Evolutionary conservation across 2,113 vertebrate species (phyloP).

Genomic region (Perca fluviatilis): DNA sequence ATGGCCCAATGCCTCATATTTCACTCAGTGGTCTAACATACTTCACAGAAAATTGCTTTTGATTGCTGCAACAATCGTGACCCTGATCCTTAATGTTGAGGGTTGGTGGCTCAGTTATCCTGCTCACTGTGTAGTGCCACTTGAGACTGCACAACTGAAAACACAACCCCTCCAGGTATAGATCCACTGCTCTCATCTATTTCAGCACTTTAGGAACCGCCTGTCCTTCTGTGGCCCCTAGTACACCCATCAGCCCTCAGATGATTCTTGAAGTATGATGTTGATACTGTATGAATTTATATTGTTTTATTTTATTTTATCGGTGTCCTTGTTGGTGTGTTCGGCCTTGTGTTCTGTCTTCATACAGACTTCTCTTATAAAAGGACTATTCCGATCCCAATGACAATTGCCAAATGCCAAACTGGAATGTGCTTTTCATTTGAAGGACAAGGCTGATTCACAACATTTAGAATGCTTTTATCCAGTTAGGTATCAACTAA

Average conservation of each 20-base stretch:
- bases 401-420: not conserved
- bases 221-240: not conserved
- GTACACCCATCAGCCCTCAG: conserved; percentile 1
- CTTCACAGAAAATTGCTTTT: not conserved
- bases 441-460: not conserved
- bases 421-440: not conserved
- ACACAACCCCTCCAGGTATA: not conserved
- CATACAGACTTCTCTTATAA: not conserved
- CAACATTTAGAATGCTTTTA: not conserved
- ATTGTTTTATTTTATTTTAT: not conserved
- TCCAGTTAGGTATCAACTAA: not conserved
- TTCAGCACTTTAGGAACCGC: not conserved
- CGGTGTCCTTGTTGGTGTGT: not conserved
- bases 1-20: not conserved
- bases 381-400: not conserved
- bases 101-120: not conserved
- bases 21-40: not conserved
- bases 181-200: conserved; percentile 3
- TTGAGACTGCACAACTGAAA: conserved; percentile 2
- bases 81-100: not conserved
- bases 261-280: not conserved
- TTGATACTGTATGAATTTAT: not conserved
- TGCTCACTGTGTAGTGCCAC: conserved; percentile 8
- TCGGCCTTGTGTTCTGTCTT: not conserved
- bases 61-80: not conserved